Base-by-base conservation (phyloP, 2,888 invertebrate species). In the Philereme vetulata region DNA sequence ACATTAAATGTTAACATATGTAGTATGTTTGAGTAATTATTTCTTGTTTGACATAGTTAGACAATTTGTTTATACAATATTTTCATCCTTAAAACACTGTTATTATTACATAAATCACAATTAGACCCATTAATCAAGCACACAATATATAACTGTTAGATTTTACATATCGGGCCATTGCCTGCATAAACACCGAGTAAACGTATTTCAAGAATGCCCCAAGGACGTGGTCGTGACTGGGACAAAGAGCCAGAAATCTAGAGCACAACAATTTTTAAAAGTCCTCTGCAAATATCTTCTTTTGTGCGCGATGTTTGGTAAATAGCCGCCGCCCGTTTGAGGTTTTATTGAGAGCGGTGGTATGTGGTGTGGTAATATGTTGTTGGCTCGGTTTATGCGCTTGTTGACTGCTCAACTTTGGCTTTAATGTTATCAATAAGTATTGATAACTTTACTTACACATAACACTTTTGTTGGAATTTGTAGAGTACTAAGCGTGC, bases 161-260 rank as follows among this genome's bases (percentile, higher is more conserved):
- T 57, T 60, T 64, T 48, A 60, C 64, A 60, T 54, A 64, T 64
- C 61, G 51, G 60, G 56, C 59, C 61, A 55, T 69, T 72, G 56
- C 54, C 64, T 58, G 66, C 60, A 63, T 66, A 72, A 68, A 72
- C 68, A 72, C 65, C 48, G 71, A 70, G 68, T 71, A 70, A 78
- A 74, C 67, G 72, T 68, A 69, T 71, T 73, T 72, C 69, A 67
- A 79, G 74, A 71, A 72, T 67, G 65, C 67, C 78, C 75, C 46
- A 67, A 84, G 80, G 80, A 81, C 70, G 60, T 68, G 74, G 71
- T 78, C 84, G 84, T 85, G 84, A 85, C 83, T 79, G 60, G 79
- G 77, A 85, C 84, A 85, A 85, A 85, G 82, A 77, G 74, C 64
- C 71, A 67, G 69, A 77, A 81, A 83, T 83, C 80, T 84, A 74